Evolutionary conservation across 1,140 invertebrate species (phyloP).

Genomic region (Caenorhabditis remanei): DNA sequence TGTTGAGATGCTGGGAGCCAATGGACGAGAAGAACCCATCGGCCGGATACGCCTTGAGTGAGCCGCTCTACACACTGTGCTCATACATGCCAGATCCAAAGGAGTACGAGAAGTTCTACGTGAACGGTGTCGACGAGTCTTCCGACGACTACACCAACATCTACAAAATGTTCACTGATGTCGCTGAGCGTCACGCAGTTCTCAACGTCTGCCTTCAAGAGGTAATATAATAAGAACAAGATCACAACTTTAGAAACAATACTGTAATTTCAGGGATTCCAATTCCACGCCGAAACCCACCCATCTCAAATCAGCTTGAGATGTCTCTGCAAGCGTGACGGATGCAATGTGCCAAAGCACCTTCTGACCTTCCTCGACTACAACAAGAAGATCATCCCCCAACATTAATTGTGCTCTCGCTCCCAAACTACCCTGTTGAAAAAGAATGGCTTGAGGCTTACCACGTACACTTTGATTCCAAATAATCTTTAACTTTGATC

Average conservation of each 20-base stretch:
- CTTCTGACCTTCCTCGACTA: neutral
- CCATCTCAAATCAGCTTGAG: neutral
- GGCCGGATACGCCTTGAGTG: neutral
- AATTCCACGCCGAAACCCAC: neutral
- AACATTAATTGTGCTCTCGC: too few relatives aligned
- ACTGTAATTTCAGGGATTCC: neutral
- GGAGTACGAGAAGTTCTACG: neutral
- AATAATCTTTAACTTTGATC: too few relatives aligned
- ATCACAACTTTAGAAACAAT: neutral
- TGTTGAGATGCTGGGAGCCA: neutral
- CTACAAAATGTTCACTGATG: neutral
- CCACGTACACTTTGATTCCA: too few relatives aligned
- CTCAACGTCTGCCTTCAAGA: constrained; percentile 22
- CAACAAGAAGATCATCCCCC: neutral
- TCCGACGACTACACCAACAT: constrained; percentile 15
- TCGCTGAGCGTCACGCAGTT: neutral
- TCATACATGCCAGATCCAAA: constrained; percentile 12
- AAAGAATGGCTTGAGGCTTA: too few relatives aligned
- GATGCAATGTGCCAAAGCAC: neutral
- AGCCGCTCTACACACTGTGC: neutral
- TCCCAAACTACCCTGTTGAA: too few relatives aligned
- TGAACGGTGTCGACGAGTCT: neutral
- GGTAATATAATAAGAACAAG: neutral
- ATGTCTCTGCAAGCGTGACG: neutral
- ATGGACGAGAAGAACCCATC: neutral